These are phyloP conservation scores for Microcebus ravelobensis DNA, from an alignment of 2,113 vertebrate genomes.

Conservation along the genomic window DNA sequence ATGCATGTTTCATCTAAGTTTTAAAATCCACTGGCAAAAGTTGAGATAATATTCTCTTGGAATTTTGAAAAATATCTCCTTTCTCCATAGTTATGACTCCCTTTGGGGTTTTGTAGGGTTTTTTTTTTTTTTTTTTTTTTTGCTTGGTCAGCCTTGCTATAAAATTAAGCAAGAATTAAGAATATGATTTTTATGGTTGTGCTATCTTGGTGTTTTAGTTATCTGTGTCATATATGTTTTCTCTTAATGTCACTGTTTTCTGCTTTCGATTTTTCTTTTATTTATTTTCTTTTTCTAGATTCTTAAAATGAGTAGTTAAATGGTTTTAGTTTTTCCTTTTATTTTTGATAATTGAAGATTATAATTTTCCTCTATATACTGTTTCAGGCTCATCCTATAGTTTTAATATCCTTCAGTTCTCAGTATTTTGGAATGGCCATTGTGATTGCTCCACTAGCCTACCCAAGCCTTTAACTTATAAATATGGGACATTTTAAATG, in stretches of 20 bases:
- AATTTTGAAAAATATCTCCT: neutral
- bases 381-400: neutral
- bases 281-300: neutral
- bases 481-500: neutral
- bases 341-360: neutral
- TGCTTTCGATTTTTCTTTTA: neutral
- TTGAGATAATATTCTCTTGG: neutral
- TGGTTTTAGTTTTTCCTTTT: neutral
- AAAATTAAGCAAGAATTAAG: neutral
- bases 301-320: neutral
- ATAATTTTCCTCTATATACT: neutral
- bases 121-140: too few species aligned
- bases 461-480: neutral
- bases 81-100: neutral
- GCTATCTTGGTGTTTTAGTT: neutral
- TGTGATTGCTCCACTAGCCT: neutral
- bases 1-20: neutral
- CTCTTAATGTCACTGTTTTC: neutral
- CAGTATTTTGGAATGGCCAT: neutral
- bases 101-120: too few species aligned
- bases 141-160: neutral
- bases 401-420: neutral
- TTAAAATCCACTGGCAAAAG: neutral
- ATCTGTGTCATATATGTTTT: neutral
- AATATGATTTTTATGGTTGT: neutral